These are phyloP conservation scores for Apogon talboti DNA, from an alignment of 2,797 vertebrate species.

Conservation along the genomic window DNA sequence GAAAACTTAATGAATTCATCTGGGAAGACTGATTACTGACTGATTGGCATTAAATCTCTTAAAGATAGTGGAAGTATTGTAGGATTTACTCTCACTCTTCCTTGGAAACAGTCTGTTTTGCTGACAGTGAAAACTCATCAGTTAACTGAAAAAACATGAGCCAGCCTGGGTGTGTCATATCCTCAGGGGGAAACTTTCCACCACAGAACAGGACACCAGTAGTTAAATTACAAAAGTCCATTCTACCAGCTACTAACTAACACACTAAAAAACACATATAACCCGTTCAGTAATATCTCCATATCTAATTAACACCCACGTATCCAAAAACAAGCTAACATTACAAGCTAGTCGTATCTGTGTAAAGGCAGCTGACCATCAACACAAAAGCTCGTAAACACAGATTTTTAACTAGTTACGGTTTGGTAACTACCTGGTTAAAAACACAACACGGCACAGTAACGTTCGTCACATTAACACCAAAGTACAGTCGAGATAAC, in stretches of 20 bases:
- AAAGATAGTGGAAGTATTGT: neutral
- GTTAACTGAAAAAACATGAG: conserved; percentile 25
- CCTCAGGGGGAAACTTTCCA: conserved; percentile 34
- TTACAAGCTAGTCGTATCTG: neutral
- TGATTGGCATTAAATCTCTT: neutral
- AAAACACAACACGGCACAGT: neutral
- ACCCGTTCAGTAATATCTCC: neutral
- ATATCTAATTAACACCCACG: neutral
- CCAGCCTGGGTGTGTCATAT: conserved; percentile 67
- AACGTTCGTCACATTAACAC: rapidly evolving
- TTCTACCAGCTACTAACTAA: neutral
- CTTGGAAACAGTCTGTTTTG: conserved; percentile 14
- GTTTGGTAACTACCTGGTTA: neutral
- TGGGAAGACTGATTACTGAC: neutral
- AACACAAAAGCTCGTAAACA: neutral
- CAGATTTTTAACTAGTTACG: conserved; percentile 6
- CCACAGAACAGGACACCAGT: neutral
- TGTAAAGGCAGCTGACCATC: conserved; percentile 13
- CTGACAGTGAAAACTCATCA: conserved; percentile 37
- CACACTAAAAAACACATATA: neutral
- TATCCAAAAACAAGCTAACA: neutral
- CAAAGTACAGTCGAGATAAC: neutral
- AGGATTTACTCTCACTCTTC: too few relatives aligned
- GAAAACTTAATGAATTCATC: too few relatives aligned
- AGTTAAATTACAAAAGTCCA: neutral